phyloP scores from a whole-genome alignment of 2,888 invertebrate genomes.

The Carterocephalus palaemon region DNA sequence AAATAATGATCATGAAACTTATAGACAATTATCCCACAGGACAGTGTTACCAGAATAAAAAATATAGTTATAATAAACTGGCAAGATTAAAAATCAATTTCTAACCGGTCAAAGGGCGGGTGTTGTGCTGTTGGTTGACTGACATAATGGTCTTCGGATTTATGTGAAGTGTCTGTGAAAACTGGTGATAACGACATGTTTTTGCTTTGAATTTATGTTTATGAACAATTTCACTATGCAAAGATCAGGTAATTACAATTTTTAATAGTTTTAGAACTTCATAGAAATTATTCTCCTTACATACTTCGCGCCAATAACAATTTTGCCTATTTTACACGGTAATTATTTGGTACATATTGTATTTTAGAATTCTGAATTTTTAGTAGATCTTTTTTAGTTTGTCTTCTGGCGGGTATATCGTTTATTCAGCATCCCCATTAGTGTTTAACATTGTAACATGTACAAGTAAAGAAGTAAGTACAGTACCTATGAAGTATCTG shows the following conservation, averaged over 20 bases:
- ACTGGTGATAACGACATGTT: constrained; percentile 65
- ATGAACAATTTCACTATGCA: constrained; percentile 58
- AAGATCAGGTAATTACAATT: constrained; percentile 64
- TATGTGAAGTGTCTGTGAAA: constrained; percentile 49
- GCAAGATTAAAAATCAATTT: constrained; percentile 59
- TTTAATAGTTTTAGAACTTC: constrained; percentile 32
- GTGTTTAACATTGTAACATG: too few species aligned
- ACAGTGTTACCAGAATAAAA: not conserved
- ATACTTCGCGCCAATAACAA: too few species aligned
- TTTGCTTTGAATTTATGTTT: constrained; percentile 58
- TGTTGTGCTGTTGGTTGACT: constrained; percentile 66
- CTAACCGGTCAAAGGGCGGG: constrained; percentile 66
- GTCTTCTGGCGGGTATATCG: too few species aligned
- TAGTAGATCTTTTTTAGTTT: too few species aligned
- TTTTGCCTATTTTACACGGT: too few species aligned
- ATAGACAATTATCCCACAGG: too few species aligned
- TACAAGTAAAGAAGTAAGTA: too few species aligned
- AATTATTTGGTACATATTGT: constrained; percentile 12
- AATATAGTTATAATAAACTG: not conserved
- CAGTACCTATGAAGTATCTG: too few species aligned
- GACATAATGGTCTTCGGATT: too few species aligned
- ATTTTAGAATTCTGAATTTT: constrained; percentile 8
- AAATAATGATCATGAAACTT: too few species aligned
- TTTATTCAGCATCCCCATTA: too few species aligned
- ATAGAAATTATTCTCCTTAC: constrained; percentile 35